These are phyloP conservation scores for Dendrolimus punctatus DNA, from an alignment of 1,140 invertebrate genomes.

Conservation along the genomic window DNA sequence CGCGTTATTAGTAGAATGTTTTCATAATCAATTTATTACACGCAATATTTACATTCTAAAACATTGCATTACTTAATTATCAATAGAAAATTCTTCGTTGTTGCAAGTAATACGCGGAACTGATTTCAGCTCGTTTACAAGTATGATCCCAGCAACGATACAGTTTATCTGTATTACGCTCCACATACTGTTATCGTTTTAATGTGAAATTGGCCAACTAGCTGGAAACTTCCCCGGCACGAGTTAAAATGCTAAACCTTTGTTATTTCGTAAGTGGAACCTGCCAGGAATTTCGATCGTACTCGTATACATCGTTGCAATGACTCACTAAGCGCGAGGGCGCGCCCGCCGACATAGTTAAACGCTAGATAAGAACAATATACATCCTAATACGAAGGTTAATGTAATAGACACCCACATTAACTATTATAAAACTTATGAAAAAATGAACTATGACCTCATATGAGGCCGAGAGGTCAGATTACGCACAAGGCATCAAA, in stretches of 20 bases:
- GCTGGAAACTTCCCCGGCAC: conserved; percentile 20
- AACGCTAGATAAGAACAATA: conserved; percentile 26
- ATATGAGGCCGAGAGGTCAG: conserved; percentile 11
- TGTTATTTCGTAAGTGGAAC: conserved; percentile 38
- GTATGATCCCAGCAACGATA: too few relatives aligned
- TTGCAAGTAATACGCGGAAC: too few relatives aligned
- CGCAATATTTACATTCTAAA: too few relatives aligned
- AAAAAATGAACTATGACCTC: neutral
- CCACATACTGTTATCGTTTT: neutral
- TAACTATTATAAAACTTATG: conserved; percentile 1
- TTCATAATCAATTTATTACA: too few relatives aligned
- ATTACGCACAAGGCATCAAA: conserved; percentile 12
- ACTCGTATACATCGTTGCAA: conserved; percentile 10
- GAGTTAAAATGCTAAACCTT: conserved; percentile 26
- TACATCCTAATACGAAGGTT: too few relatives aligned
- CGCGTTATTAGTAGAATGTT: too few relatives aligned
- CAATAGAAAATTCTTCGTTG: too few relatives aligned
- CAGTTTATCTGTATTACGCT: too few relatives aligned
- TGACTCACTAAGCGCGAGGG: conserved; percentile 38
- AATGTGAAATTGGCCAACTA: conserved; percentile 14
- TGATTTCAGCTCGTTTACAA: too few relatives aligned
- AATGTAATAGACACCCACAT: conserved; percentile 4
- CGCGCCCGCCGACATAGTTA: conserved; percentile 18
- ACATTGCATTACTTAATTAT: too few relatives aligned
- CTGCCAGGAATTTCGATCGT: conserved; percentile 27